phyloP scores from a whole-genome alignment of 2,113 vertebrate species.

The Saccopteryx bilineata region DNA sequence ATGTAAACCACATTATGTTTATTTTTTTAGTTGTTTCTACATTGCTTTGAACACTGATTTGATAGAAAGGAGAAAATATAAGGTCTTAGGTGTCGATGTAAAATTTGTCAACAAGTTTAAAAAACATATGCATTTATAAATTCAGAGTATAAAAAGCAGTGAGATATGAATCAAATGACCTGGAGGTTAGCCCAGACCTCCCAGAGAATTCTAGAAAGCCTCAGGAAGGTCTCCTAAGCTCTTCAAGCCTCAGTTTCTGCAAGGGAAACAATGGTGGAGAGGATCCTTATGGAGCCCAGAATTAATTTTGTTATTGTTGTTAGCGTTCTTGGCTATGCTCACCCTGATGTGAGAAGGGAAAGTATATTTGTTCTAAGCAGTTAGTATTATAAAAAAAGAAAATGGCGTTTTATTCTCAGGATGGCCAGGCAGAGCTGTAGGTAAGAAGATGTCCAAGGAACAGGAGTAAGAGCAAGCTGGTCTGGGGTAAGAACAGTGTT shows the following conservation, averaged over 20 bases:
- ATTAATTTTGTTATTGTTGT: not conserved
- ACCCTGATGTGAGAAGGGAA: not conserved
- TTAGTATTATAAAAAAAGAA: not conserved
- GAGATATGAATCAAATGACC: not conserved
- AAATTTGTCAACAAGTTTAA: slow-evolving; percentile 32
- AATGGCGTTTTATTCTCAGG: not conserved
- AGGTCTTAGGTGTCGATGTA: not conserved
- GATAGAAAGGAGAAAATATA: not conserved
- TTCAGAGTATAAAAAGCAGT: not conserved
- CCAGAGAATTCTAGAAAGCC: not conserved
- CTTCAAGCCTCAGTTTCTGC: not conserved
- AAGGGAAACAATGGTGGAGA: not conserved
- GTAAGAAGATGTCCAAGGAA: not conserved
- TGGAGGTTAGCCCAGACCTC: not conserved
- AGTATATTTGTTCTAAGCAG: not conserved
- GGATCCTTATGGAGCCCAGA: not conserved
- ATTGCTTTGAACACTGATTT: slow-evolving; percentile 50
- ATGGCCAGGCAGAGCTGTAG: not conserved
- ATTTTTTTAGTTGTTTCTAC: not conserved
- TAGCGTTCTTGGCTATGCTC: not conserved
- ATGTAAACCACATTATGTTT: not conserved
- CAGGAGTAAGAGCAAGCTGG: not conserved
- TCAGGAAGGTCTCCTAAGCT: not conserved
- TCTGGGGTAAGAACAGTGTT: not conserved
- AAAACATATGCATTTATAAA: not conserved